These are phyloP conservation scores for Griposia aprilina DNA, from an alignment of 2,888 invertebrate species.

Conservation along the genomic window DNA sequence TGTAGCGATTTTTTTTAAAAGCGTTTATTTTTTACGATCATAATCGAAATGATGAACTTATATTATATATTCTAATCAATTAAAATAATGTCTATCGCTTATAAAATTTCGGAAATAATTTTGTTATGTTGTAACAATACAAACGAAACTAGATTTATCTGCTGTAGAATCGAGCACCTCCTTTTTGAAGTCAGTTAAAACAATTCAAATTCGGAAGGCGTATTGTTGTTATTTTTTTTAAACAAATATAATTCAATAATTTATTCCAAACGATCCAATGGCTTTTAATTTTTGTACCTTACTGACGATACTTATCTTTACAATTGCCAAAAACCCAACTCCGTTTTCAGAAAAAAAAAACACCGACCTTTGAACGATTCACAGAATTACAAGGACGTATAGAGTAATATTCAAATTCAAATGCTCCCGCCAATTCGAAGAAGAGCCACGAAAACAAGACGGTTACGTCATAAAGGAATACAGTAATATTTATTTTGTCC, in stretches of 20 bases:
- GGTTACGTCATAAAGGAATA: constrained; percentile 29
- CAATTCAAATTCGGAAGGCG: no score
- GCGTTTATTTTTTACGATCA: not conserved
- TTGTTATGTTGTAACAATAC: not conserved
- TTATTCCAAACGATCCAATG: no score
- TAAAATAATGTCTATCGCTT: not conserved
- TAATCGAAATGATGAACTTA: not conserved
- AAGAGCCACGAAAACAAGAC: constrained; percentile 35
- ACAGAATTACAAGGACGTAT: constrained; percentile 1
- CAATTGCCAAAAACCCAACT: not conserved
- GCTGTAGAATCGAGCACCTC: not conserved
- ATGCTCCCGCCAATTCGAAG: constrained; percentile 19
- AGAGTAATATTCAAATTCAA: constrained; percentile 51
- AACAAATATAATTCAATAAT: not conserved
- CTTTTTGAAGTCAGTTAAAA: not conserved
- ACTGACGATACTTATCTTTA: not conserved
- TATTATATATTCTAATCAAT: not conserved
- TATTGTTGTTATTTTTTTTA: not conserved
- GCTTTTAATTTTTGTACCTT: no score
- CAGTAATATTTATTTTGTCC: constrained; percentile 38
- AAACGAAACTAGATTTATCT: not conserved
- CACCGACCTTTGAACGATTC: not conserved
- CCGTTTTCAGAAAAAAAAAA: not conserved
- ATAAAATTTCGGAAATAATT: not conserved
- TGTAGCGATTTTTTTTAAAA: not conserved